Conservation (phyloP, 2,888 invertebrate species). For the Entomobrya multifasciata region DNA sequence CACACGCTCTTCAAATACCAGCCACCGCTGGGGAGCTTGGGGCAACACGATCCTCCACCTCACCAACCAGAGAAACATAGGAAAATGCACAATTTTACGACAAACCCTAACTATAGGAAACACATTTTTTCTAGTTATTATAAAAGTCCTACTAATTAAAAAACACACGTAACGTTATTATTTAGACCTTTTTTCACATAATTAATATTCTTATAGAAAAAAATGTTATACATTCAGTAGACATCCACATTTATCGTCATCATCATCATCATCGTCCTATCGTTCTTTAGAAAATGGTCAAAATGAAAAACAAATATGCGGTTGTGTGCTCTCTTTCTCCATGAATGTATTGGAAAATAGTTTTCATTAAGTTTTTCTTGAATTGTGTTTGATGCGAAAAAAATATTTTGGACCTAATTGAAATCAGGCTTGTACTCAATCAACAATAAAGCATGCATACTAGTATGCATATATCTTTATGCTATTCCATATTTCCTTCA, state of each 20-base stretch:
- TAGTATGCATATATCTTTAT: no score
- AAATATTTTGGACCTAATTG: slow-evolving; percentile 23
- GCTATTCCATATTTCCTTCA: slow-evolving; percentile 8
- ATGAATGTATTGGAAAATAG: slow-evolving; percentile 23
- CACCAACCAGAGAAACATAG: no score
- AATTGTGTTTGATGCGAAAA: slow-evolving; percentile 29
- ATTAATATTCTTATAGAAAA: slow-evolving; percentile 51
- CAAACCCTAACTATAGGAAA: slow-evolving; percentile 18
- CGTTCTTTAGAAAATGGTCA: slow-evolving; percentile 25
- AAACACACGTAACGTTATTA: slow-evolving; percentile 58
- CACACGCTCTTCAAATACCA: no score
- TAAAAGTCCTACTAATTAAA: slow-evolving; percentile 55
- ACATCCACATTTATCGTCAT: not conserved
- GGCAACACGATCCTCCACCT: no score
- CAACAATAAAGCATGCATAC: no score
- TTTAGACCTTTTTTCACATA: slow-evolving; percentile 44
- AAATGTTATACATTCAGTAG: not conserved
- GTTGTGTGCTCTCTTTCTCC: slow-evolving; percentile 5
- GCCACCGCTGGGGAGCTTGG: no score
- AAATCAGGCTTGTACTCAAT: slow-evolving; percentile 6
- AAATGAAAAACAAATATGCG: slow-evolving; percentile 54
- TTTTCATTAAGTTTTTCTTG: slow-evolving; percentile 37
- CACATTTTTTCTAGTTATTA: slow-evolving; percentile 19
- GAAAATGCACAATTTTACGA: slow-evolving; percentile 1
- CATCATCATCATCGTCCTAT: not conserved